These are phyloP conservation scores for Zonotrichia albicollis DNA, from an alignment of 2,797 vertebrate genomes.

Conservation along the genomic window DNA sequence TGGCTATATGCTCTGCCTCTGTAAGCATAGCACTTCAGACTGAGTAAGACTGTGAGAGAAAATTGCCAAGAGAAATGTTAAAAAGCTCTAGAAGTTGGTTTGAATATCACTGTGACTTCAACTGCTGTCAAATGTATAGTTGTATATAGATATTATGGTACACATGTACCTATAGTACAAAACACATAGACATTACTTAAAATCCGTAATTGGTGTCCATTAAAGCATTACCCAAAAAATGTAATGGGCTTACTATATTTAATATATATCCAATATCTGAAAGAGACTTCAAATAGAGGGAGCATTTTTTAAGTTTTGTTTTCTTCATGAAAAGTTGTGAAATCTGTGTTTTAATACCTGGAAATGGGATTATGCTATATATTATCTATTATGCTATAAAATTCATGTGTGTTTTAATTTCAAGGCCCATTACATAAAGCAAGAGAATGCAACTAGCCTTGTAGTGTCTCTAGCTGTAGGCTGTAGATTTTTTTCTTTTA, in stretches of 20 bases:
- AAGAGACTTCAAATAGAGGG: not conserved
- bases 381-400: slow-evolving; percentile 49
- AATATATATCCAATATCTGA: not conserved
- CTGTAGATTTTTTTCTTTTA: not conserved
- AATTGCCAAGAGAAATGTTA: not conserved
- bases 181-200: not conserved
- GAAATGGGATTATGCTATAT: slow-evolving; percentile 14
- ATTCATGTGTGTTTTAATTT: slow-evolving; percentile 69
- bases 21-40: not conserved
- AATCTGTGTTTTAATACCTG: slow-evolving; percentile 4
- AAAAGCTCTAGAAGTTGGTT: not conserved
- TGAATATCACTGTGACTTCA: not conserved
- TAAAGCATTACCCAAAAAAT: not conserved
- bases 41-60: not conserved
- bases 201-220: not conserved
- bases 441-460: slow-evolving; percentile 19
- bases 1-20: not conserved
- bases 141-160: not conserved
- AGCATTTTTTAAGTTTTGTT: not conserved
- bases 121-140: not conserved
- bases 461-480: not conserved
- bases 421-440: slow-evolving; percentile 69
- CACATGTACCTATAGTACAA: not conserved
- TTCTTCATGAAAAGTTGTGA: not conserved
- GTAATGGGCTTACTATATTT: not conserved